These are phyloP conservation scores for Porites rus DNA, from an alignment of 92 coral and sea anemone species.

Conservation along the genomic window DNA sequence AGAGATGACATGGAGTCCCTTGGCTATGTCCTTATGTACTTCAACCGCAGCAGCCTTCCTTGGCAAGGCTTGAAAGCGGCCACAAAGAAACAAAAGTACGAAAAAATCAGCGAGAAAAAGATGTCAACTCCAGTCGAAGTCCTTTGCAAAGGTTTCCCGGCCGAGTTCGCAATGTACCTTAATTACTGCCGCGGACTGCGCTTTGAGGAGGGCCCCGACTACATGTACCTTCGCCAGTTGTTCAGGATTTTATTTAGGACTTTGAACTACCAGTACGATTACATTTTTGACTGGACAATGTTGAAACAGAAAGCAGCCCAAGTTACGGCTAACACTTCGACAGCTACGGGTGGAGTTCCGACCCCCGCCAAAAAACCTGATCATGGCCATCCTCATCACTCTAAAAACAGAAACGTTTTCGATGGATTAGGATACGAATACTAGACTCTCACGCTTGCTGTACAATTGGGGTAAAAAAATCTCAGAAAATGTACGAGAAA, in stretches of 20 bases:
- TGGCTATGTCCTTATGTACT: constrained; percentile 98
- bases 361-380: constrained; percentile 81
- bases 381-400: constrained; percentile 62
- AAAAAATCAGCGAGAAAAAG: constrained; percentile 99
- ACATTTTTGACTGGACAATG: constrained; percentile 99
- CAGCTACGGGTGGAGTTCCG: constrained; percentile 64
- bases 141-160: constrained; percentile 98
- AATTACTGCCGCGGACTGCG: constrained; percentile 98
- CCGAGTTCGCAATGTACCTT: constrained; percentile 99
- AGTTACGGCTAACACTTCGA: constrained; percentile 72
- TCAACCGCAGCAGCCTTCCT: constrained; percentile 96
- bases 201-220: constrained; percentile 95
- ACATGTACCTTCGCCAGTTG: constrained; percentile 98
- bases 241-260: constrained; percentile 98
- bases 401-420: constrained; percentile 67
- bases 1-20: constrained; percentile 98
- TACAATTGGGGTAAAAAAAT: neutral
- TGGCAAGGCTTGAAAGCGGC: constrained; percentile 99
- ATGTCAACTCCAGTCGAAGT: constrained; percentile 99
- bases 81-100: constrained; percentile 97
- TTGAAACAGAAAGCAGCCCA: constrained; percentile 97
- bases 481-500: neutral
- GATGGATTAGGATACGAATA: constrained; percentile 71
- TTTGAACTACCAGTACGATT: constrained; percentile 97
- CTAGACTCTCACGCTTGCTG: constrained; percentile 26